Percentiles rank a stretch among this genome's conserved stretches.
These are phyloP conservation scores for Brachirus orientalis DNA, from an alignment of 2,113 vertebrate species.

Conservation along the genomic window DNA sequence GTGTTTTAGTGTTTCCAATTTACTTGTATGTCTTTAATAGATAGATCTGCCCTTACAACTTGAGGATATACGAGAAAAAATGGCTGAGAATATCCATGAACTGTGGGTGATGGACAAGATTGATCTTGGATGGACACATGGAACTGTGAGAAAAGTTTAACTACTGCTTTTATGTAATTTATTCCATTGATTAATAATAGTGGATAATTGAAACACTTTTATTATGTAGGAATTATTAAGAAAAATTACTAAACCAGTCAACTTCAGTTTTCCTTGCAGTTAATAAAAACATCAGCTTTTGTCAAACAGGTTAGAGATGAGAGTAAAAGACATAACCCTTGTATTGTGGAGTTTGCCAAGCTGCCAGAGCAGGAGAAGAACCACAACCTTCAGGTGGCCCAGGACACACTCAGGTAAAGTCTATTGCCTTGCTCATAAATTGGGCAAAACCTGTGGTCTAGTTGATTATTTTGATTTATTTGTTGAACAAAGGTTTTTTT, in stretches of 20 bases:
- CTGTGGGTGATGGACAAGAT: slow-evolving; percentile 95
- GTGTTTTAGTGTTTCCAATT: neutral
- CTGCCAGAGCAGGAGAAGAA: slow-evolving; percentile 91
- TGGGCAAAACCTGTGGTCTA: neutral
- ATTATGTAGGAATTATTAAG: neutral
- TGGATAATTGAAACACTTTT: neutral
- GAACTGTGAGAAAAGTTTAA: slow-evolving; percentile 81
- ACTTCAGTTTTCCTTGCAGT: neutral
- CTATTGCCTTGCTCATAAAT: neutral
- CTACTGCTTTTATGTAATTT: too few relatives aligned
- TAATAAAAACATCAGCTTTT: neutral
- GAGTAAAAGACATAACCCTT: slow-evolving; percentile 88
- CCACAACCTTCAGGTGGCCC: slow-evolving; percentile 90
- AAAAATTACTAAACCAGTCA: neutral
- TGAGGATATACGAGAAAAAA: slow-evolving; percentile 90
- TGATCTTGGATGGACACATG: slow-evolving; percentile 93
- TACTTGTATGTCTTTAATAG: slow-evolving; percentile 63
- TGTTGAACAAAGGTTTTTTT: too few relatives aligned
- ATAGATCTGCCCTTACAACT: slow-evolving; percentile 89
- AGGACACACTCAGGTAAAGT: slow-evolving; percentile 90
- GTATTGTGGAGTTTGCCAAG: slow-evolving; percentile 92
- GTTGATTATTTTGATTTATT: neutral
- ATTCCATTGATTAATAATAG: too few relatives aligned
- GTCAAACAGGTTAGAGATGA: slow-evolving; percentile 89
- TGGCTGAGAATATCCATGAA: slow-evolving; percentile 95